These are phyloP conservation scores for Tamias sibiricus DNA, from an alignment of 2,113 vertebrate species.

Conservation along the genomic window DNA sequence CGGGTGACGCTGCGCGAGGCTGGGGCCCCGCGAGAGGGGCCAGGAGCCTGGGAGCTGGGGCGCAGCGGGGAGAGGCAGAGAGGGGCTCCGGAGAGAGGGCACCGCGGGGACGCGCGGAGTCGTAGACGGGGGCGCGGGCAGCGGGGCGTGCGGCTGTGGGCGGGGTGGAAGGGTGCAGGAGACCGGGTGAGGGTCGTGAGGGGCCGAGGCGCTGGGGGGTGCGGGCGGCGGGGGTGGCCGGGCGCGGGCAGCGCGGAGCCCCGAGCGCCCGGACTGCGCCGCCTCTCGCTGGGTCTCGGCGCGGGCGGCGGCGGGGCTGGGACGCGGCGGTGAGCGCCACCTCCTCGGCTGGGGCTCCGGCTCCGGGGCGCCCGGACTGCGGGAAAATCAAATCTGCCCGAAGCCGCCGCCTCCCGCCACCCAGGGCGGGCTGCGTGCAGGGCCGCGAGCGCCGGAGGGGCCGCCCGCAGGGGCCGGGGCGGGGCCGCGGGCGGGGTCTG, in stretches of 20 bases:
- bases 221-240: not conserved
- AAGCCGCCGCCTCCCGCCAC: constrained; percentile 55
- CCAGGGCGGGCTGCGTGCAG: not conserved
- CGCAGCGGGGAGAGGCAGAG: not conserved
- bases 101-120: not conserved
- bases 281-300: constrained; percentile 44
- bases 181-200: not conserved
- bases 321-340: constrained; percentile 56
- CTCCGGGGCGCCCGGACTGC: constrained; percentile 70
- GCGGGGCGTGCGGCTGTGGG: not conserved
- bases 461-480: constrained; percentile 73
- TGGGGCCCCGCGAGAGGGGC: not conserved
- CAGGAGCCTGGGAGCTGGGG: not conserved
- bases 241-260: not conserved
- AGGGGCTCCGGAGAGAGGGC: not conserved
- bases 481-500: constrained; percentile 79
- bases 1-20: not conserved
- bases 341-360: constrained; percentile 55
- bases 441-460: constrained; percentile 62
- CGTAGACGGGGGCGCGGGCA: not conserved
- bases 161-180: too few species aligned
- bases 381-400: constrained; percentile 80
- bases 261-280: not conserved
- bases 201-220: not conserved
- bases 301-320: constrained; percentile 50